These are phyloP conservation scores for Cynaeus angustus DNA, from an alignment of 2,888 invertebrate genomes.

Conservation along the genomic window DNA sequence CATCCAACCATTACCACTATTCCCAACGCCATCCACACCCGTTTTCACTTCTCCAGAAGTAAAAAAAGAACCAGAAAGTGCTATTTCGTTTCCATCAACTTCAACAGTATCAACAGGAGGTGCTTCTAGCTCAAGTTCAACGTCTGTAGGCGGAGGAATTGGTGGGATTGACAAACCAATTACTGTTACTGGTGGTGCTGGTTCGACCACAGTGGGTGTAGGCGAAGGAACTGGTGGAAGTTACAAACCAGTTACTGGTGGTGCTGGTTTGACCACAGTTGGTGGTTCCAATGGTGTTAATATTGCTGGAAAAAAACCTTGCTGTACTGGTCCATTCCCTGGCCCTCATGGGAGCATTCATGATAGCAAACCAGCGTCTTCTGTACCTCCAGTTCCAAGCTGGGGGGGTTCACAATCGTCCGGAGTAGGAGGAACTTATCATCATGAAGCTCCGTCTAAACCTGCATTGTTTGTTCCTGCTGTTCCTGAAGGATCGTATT, in stretches of 20 bases:
- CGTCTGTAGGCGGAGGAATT: background rate
- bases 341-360: conserved; percentile 58
- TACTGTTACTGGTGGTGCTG: background rate
- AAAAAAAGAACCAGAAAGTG: background rate
- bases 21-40: background rate
- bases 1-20: background rate
- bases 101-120: background rate
- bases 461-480: background rate
- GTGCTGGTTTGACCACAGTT: conserved; percentile 6
- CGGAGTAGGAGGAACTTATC: background rate
- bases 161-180: background rate
- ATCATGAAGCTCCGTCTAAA: background rate
- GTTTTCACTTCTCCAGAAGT: background rate
- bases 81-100: too few species aligned
- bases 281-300: conserved; percentile 11
- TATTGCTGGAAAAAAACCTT: conserved; percentile 32
- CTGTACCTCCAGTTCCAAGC: conserved; percentile 29
- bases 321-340: conserved; percentile 54
- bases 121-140: background rate
- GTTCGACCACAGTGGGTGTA: background rate
- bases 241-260: background rate
- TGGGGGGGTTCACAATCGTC: conserved; percentile 9
- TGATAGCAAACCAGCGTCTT: conserved; percentile 55
- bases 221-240: background rate
- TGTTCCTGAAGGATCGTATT: background rate